These are phyloP conservation scores for Apus apus DNA, from an alignment of 2,113 vertebrate species.

Conservation along the genomic window DNA sequence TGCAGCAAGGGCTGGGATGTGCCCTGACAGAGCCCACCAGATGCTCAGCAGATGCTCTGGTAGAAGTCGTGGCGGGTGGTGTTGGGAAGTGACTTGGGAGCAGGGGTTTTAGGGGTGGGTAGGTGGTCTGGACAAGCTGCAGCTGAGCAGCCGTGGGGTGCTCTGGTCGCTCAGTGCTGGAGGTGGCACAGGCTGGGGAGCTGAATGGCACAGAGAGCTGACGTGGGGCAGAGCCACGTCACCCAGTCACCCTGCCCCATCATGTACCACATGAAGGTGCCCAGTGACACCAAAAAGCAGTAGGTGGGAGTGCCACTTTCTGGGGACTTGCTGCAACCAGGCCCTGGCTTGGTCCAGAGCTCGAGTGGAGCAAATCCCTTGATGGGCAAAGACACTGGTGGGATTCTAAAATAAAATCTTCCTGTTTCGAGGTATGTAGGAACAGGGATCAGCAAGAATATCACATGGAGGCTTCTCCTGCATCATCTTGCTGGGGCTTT, in stretches of 20 bases:
- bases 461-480: background rate
- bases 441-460: background rate
- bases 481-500: accelerated
- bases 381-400: background rate
- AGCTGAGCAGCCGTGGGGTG: background rate
- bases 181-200: accelerated
- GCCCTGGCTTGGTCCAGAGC: background rate
- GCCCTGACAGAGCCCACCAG: background rate
- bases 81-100: background rate
- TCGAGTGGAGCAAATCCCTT: background rate
- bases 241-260: background rate
- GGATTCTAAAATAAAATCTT: background rate
- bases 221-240: background rate
- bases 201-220: background rate
- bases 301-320: background rate
- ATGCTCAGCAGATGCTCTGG: background rate
- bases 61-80: background rate
- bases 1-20: background rate
- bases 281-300: background rate
- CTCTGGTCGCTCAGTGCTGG: background rate
- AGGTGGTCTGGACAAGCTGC: background rate
- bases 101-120: background rate
- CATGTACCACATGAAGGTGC: accelerated
- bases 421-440: background rate
- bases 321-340: background rate